Conservation (phyloP, 1,140 invertebrate species). For the Tetramorium parvispinum region DNA sequence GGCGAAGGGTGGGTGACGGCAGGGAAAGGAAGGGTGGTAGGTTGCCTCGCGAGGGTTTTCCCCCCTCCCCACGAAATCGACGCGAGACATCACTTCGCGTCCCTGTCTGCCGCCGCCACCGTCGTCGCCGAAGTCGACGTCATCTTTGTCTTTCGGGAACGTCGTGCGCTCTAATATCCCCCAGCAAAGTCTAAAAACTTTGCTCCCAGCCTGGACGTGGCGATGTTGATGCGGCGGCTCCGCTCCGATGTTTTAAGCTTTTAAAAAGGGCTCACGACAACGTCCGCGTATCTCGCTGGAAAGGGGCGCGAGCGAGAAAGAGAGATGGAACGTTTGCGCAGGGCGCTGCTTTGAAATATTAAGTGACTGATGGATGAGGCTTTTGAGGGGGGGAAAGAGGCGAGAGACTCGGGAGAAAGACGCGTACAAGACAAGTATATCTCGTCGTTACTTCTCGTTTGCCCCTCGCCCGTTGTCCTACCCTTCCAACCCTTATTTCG, state of each 20-base stretch:
- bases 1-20: neutral
- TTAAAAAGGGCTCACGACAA: constrained; percentile 77
- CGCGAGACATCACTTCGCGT: constrained; percentile 60
- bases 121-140: neutral
- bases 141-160: neutral
- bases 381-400: constrained; percentile 75
- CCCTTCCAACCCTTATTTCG: constrained; percentile 14
- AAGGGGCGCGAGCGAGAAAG: constrained; percentile 15
- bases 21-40: neutral
- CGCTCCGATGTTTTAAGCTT: constrained; percentile 82
- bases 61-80: constrained; percentile 59
- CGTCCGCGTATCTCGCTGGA: constrained; percentile 42
- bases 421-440: constrained; percentile 42
- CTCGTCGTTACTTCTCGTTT: constrained; percentile 21
- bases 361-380: constrained; percentile 85
- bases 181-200: constrained; percentile 80
- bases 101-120: neutral
- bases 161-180: constrained; percentile 78
- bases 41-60: constrained; percentile 68
- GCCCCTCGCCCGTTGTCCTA: constrained; percentile 20
- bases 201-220: constrained; percentile 75
- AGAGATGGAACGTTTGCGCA: constrained; percentile 61
- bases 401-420: constrained; percentile 16
- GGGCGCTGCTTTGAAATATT: constrained; percentile 83
- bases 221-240: constrained; percentile 68